Conservation (phyloP, 30 jellyfish, hydroid and myxozoan species). For the Morbakka virulenta region DNA sequence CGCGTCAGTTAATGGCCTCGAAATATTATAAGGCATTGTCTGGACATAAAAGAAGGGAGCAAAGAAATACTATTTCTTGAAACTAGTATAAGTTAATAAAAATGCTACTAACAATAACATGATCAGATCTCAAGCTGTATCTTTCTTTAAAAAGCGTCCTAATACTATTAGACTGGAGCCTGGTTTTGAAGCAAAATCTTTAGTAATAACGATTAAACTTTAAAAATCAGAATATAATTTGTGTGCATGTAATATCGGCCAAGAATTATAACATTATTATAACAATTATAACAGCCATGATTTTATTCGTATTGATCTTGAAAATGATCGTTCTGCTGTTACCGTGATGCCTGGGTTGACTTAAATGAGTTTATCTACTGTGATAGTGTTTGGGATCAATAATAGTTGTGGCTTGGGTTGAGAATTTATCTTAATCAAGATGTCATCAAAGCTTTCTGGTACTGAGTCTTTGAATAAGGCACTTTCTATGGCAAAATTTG, state of each 20-base stretch:
- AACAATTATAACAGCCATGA: background rate
- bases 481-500: background rate
- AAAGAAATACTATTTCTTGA: background rate
- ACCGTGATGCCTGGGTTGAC: background rate
- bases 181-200: background rate
- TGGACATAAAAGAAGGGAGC: background rate
- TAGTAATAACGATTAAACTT: background rate
- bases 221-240: background rate
- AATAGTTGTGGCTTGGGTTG: background rate
- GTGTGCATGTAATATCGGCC: background rate
- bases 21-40: background rate
- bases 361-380: background rate
- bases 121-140: background rate
- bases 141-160: background rate
- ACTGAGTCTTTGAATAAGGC: background rate
- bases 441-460: background rate
- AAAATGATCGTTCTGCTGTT: background rate
- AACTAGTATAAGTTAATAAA: background rate
- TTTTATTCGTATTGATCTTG: background rate
- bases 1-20: background rate
- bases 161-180: background rate
- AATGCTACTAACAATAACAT: background rate
- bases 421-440: background rate
- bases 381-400: background rate
- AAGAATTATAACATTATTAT: background rate